Evolutionary conservation across 1,140 invertebrate species (phyloP), one percentile per base, ranked within the genome.

Genomic region (Trialeurodes vaporariorum): DNA sequence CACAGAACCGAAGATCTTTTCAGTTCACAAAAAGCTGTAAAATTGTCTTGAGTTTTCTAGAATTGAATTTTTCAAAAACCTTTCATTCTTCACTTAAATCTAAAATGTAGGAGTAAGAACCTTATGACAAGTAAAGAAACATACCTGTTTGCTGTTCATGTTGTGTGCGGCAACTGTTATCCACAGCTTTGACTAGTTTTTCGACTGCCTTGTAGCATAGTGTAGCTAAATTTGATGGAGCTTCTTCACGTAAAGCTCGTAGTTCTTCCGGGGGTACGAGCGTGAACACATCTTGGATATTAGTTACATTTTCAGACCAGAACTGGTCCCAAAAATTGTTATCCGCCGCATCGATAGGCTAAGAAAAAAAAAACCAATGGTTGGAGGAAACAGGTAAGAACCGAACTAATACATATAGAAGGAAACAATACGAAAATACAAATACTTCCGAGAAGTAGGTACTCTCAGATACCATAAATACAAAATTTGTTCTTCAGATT

Each of bases 281-380:
- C 5, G 94, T 93, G 76, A 99, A 99, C 22, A 99, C 91, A 85
- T 99, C 97, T 80, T 97, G 94, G 1, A 97, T 87, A 75, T 86
- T 92, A 1, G 92, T 92, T 1, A 94, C 88, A 78, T 91, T 94
- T 72, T 98, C 95, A 5, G 90, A 91, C 96, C 96, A 98, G 78
- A 99, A 98, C 78, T 99, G 96, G 76, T 97, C 93, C 97, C 97
- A 99, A 78, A 99, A 99, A 68, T 84, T 84, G 73, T 98, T 93
- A 80, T 99, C 95, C 66, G 84, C 85, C 27, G 91, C 85, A 78
- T 96, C 92, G 67, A 96, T 91, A 27, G 92, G 91, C 92, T 96
- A 74, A 23, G 75, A 66, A 68, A 71, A 17, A 22, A 0, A 61
- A 13, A 27, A 24, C 11, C 13, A 1, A 26, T 0, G 0, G 1